Percentiles rank a stretch among this genome's conserved stretches.
Conservation (phyloP, 1,140 invertebrate species). For the Cheumatopsyche charites region DNA sequence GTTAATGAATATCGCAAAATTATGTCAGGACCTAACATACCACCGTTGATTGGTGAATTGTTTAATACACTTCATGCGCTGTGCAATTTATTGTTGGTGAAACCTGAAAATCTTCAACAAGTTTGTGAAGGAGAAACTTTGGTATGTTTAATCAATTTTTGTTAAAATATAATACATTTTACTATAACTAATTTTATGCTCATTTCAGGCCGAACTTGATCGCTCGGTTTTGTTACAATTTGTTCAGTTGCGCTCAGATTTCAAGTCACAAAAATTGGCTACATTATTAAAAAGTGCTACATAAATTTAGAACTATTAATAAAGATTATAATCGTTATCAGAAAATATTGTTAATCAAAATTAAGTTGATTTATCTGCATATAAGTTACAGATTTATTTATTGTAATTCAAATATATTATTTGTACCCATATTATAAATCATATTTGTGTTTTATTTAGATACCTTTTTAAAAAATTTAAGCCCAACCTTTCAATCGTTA, state of each 20-base stretch:
- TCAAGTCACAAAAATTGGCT: constrained; percentile 83
- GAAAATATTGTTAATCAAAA: no score
- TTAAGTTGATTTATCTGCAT: no score
- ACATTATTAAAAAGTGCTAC: constrained; percentile 66
- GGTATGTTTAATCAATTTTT: constrained; percentile 63
- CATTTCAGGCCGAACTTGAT: constrained; percentile 82
- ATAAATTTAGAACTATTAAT: no score
- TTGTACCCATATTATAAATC: no score
- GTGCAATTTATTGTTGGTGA: constrained; percentile 94
- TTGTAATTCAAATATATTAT: no score
- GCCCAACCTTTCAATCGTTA: no score
- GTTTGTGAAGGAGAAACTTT: constrained; percentile 93
- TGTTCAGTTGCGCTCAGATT: constrained; percentile 92
- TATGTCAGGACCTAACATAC: constrained; percentile 68
- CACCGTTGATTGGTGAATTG: constrained; percentile 78
- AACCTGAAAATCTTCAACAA: constrained; percentile 95
- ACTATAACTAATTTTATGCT: constrained; percentile 31
- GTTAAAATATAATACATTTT: background rate
- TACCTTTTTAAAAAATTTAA: no score
- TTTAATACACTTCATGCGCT: constrained; percentile 96
- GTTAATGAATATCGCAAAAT: constrained; percentile 89
- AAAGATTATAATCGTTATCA: no score
- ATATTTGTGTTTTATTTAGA: no score
- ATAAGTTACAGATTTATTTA: no score
- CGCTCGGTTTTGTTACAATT: constrained; percentile 87